phyloP scores from a whole-genome alignment of 2,888 invertebrate species.

The Chironomus tentans region DNA sequence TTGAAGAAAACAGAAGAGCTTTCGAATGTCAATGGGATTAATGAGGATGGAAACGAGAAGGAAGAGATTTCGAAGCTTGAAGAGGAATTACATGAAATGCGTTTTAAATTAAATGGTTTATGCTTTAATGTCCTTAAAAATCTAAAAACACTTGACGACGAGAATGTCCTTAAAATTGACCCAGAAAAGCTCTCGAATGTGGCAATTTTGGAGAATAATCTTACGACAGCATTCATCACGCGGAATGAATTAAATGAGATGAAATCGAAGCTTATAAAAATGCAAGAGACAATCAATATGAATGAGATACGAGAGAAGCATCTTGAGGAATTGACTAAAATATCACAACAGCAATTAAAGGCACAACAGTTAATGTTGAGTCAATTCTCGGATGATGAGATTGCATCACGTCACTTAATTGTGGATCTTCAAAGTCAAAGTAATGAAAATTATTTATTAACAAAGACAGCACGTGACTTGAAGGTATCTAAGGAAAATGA shows the following conservation, averaged over 20 bases:
- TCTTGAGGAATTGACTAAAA: constrained; percentile 17
- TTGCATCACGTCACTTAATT: constrained; percentile 39
- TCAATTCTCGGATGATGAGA: constrained; percentile 41
- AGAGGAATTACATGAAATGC: constrained; percentile 27
- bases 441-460: constrained; percentile 38
- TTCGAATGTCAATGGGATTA: background rate
- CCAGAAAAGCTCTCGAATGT: constrained; percentile 13
- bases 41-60: constrained; percentile 4
- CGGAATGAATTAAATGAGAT: constrained; percentile 35
- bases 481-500: constrained; percentile 29
- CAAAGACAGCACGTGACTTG: constrained; percentile 39
- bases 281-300: constrained; percentile 30
- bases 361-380: constrained; percentile 39
- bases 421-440: constrained; percentile 40
- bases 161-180: constrained; percentile 21
- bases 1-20: constrained; percentile 28
- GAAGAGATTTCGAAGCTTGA: constrained; percentile 15
- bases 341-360: constrained; percentile 32
- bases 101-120: constrained; percentile 32
- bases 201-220: constrained; percentile 37
- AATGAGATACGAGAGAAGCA: constrained; percentile 30
- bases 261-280: constrained; percentile 29
- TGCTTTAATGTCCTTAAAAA: constrained; percentile 31
- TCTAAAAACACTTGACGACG: constrained; percentile 1
- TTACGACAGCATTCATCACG: constrained; percentile 37